These are phyloP conservation scores for Rhyacophila brunnea DNA, from an alignment of 1,140 invertebrate species.

Conservation along the genomic window DNA sequence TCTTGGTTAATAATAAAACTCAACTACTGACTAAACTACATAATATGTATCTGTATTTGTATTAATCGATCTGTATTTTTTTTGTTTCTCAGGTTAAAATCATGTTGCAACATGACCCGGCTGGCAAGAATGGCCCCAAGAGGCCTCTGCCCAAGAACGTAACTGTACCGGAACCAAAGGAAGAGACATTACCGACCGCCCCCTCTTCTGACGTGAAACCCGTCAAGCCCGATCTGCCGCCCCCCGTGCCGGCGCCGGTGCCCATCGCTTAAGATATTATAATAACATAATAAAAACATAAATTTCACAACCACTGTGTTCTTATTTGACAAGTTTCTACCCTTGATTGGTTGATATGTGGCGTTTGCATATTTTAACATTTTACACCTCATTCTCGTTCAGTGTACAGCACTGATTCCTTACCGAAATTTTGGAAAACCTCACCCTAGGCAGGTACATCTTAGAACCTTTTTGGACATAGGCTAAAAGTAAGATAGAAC, in stretches of 20 bases:
- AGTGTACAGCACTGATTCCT: too few relatives aligned
- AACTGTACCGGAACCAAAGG: conserved; percentile 91
- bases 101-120: conserved; percentile 97
- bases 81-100: conserved; percentile 79
- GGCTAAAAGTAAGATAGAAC: too few relatives aligned
- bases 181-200: conserved; percentile 65
- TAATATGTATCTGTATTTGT: too few relatives aligned
- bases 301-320: not conserved
- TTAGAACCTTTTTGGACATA: too few relatives aligned
- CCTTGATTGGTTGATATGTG: not conserved
- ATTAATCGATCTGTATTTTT: too few relatives aligned
- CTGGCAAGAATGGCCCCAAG: conserved; percentile 96
- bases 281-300: not conserved
- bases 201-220: conserved; percentile 66
- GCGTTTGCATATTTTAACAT: not conserved
- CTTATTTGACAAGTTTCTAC: not conserved
- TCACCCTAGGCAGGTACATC: too few relatives aligned
- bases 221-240: conserved; percentile 48
- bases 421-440: too few relatives aligned
- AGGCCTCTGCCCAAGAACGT: conserved; percentile 96
- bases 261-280: not conserved
- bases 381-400: too few relatives aligned
- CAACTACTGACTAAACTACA: too few relatives aligned
- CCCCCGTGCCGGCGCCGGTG: conserved; percentile 40
- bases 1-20: too few relatives aligned